Percentiles rank a stretch among this genome's conserved stretches.
These are phyloP conservation scores for Nannoperca obscura DNA, from an alignment of 2,797 vertebrate species.

Conservation along the genomic window DNA sequence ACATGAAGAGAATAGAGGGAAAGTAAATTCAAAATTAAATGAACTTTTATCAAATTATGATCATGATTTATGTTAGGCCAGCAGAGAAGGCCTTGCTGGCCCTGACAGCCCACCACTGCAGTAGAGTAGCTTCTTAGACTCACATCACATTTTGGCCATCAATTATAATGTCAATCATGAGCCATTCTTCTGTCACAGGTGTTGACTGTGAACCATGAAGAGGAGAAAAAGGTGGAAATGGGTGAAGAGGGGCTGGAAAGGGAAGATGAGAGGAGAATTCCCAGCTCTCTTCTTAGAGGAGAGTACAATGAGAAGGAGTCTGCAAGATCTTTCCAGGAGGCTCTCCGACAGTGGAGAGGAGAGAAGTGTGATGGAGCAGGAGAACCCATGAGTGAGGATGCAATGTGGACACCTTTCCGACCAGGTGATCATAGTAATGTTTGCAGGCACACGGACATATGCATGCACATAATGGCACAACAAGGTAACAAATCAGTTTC, in stretches of 20 bases:
- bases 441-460: background rate
- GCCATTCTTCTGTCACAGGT: slow-evolving; percentile 66
- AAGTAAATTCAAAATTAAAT: too few species aligned
- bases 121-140: background rate
- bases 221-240: slow-evolving; percentile 50
- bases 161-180: background rate
- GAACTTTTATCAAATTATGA: too few species aligned
- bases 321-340: slow-evolving; percentile 87
- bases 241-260: slow-evolving; percentile 26
- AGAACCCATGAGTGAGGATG: slow-evolving; percentile 7
- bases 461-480: background rate
- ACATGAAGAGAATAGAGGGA: too few species aligned
- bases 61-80: too few species aligned
- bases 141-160: background rate
- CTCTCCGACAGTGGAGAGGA: slow-evolving; percentile 86
- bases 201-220: slow-evolving; percentile 41
- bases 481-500: background rate
- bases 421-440: slow-evolving; percentile 80
- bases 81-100: too few species aligned
- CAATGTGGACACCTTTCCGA: slow-evolving; percentile 24
- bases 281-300: slow-evolving; percentile 76
- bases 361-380: slow-evolving; percentile 27
- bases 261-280: background rate
- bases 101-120: too few species aligned
- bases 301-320: slow-evolving; percentile 87